Conservation (phyloP, 2,797 vertebrate genomes). For the Phrynocephalus guinanensis region DNA sequence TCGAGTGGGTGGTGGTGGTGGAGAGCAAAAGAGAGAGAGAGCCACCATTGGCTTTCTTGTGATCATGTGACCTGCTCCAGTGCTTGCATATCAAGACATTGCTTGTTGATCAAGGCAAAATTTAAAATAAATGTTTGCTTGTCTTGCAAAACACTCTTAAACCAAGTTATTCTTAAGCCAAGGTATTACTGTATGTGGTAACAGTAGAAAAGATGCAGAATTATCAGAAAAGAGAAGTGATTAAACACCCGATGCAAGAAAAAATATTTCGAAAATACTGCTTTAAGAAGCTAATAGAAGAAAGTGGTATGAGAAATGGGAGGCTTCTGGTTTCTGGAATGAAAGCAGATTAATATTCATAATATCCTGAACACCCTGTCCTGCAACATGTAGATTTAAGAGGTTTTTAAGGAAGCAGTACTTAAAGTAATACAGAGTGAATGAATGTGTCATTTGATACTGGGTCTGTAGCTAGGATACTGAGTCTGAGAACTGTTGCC, state of each 20-base stretch:
- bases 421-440: not conserved
- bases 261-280: not conserved
- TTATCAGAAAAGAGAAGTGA: not conserved
- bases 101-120: no score
- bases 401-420: fast-evolving
- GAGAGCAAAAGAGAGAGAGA: no score
- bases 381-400: slow-evolving; percentile 25
- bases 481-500: not conserved
- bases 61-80: no score
- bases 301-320: not conserved
- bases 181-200: not conserved
- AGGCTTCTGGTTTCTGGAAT: not conserved
- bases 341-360: not conserved
- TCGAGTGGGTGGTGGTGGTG: no score
- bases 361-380: not conserved
- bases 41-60: no score
- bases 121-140: no score
- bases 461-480: not conserved
- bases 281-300: slow-evolving; percentile 25
- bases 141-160: no score
- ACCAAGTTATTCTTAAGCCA: no score
- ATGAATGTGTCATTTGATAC: not conserved
- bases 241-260: not conserved
- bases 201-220: not conserved
- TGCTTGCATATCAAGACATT: no score